Conservation (phyloP, 2,888 invertebrate species). For the Melinopterus prodromus region DNA sequence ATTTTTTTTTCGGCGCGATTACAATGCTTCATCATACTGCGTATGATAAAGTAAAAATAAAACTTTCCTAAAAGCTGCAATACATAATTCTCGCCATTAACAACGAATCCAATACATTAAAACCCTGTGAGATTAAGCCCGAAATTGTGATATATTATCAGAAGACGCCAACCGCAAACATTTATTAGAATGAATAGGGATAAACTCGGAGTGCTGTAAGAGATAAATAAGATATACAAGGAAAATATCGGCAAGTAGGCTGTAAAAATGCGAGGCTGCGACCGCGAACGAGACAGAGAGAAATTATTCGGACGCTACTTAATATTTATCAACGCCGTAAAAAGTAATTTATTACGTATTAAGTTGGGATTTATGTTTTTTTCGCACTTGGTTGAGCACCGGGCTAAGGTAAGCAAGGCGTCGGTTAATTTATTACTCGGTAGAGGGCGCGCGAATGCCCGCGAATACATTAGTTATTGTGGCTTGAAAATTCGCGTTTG, state of each 20-base stretch:
- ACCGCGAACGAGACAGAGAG: too few relatives aligned
- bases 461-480: neutral
- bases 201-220: too few relatives aligned
- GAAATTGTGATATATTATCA: too few relatives aligned
- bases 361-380: neutral
- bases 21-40: too few relatives aligned
- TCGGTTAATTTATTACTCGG: neutral
- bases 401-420: neutral
- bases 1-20: too few relatives aligned
- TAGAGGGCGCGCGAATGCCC: neutral
- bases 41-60: too few relatives aligned
- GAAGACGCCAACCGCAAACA: too few relatives aligned
- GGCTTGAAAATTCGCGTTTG: neutral
- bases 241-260: neutral
- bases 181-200: too few relatives aligned
- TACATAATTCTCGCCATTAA: too few relatives aligned
- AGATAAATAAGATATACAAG: neutral
- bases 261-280: neutral
- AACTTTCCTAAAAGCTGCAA: too few relatives aligned
- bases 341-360: constrained; percentile 4
- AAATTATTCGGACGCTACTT: neutral
- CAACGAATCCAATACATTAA: too few relatives aligned
- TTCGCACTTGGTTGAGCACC: neutral
- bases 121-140: too few relatives aligned
- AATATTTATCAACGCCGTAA: neutral